Evolutionary conservation across 2,797 vertebrate species (phyloP).

Genomic region (Sebastes vulpes): DNA sequence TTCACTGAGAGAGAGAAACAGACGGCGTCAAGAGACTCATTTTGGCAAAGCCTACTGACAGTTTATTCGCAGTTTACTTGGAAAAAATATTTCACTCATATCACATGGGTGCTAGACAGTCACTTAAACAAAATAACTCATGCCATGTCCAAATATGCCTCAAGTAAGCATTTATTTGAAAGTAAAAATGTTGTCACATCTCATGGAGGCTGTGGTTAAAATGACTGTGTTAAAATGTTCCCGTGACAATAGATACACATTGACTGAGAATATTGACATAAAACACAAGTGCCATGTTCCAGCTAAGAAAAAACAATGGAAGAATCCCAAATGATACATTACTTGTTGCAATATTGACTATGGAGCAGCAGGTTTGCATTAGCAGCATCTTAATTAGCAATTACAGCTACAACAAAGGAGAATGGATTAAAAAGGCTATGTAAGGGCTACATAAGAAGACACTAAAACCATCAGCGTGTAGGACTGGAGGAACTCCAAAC

Average conservation of each 20-base stretch:
- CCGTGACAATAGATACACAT: neutral
- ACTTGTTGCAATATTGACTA: neutral
- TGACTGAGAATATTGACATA: neutral
- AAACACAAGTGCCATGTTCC: neutral
- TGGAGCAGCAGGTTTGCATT: neutral
- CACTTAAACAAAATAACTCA: neutral
- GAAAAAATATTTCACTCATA: neutral
- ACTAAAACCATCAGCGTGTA: neutral
- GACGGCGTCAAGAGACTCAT: conserved; percentile 28
- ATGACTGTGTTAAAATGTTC: neutral
- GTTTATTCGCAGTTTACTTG: neutral
- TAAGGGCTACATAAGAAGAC: neutral
- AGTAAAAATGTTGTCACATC: neutral
- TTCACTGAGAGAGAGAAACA: conserved; percentile 34
- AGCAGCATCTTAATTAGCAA: neutral
- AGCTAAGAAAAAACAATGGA: neutral
- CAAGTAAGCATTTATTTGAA: neutral
- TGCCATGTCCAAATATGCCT: neutral
- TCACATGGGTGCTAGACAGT: neutral
- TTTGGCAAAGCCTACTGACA: conserved; percentile 6
- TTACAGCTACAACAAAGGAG: neutral
- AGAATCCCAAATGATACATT: neutral
- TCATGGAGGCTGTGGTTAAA: neutral
- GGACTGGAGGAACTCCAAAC: neutral
- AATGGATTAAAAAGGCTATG: too few relatives aligned